phyloP scores from a whole-genome alignment of 2,888 invertebrate species.

The Melanophora roralis region DNA sequence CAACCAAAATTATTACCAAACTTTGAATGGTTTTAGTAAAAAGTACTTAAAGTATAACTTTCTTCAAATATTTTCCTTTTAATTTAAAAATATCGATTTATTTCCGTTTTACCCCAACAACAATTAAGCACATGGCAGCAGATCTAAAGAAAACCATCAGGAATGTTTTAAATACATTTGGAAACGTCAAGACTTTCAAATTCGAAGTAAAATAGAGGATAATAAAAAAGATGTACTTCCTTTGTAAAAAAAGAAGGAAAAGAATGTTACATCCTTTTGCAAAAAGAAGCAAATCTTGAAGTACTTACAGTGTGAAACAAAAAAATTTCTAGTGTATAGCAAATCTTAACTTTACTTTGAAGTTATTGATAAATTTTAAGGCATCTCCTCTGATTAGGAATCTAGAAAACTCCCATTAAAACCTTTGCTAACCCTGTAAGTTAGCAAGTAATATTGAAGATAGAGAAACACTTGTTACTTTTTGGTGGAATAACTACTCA shows the following conservation, averaged over 20 bases:
- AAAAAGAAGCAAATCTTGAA: not conserved
- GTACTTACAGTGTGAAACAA: not conserved
- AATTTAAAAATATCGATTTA: constrained; percentile 40
- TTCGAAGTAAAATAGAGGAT: not conserved
- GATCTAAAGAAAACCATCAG: not conserved
- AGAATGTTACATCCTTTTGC: constrained; percentile 1
- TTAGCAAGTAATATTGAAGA: no score
- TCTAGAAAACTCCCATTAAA: no score
- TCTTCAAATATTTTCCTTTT: not conserved
- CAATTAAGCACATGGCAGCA: constrained; percentile 43
- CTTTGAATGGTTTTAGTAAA: not conserved
- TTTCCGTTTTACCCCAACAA: constrained; percentile 36
- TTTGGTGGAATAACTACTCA: no score
- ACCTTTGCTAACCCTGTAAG: no score
- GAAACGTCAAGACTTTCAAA: constrained; percentile 41
- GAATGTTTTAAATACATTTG: not conserved
- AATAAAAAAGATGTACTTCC: not conserved
- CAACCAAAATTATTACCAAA: no score
- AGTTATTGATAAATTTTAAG: no score
- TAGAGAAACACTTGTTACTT: no score
- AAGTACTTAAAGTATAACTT: not conserved
- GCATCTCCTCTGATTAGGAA: no score
- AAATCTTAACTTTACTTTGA: no score
- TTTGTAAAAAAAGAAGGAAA: not conserved
- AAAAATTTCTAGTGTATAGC: not conserved